phyloP scores from a whole-genome alignment of 2,797 vertebrate genomes.

The Gorsachius magnificus region DNA sequence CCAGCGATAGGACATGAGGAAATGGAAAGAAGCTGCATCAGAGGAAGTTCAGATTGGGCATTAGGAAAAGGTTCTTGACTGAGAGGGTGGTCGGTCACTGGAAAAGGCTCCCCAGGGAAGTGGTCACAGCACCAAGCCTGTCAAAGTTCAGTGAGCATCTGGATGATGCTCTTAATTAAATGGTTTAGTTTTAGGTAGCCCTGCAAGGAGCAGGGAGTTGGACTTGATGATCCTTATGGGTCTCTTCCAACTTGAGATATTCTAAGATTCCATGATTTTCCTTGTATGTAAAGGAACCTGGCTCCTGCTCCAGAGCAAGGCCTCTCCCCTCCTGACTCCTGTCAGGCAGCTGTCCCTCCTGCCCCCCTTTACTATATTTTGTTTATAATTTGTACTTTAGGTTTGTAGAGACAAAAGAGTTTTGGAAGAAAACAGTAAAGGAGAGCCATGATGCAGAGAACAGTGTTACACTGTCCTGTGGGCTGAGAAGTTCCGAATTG shows the following conservation, averaged over 20 bases:
- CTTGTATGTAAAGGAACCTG: not conserved
- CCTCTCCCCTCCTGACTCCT: not conserved
- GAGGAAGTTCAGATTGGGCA: not conserved
- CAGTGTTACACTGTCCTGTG: not conserved
- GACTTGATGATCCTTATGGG: not conserved
- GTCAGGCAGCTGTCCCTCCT: not conserved
- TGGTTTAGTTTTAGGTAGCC: not conserved
- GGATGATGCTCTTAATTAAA: not conserved
- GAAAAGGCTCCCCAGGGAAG: not conserved
- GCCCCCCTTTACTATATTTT: not conserved
- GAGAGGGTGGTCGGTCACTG: not conserved
- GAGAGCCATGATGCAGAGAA: not conserved
- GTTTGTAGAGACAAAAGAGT: not conserved
- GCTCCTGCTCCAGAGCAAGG: not conserved
- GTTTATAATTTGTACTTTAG: not conserved
- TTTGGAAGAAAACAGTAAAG: not conserved
- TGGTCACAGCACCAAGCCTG: not conserved
- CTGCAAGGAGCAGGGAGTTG: not conserved
- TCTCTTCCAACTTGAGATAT: not conserved
- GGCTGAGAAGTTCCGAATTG: not conserved
- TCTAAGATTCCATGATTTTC: not conserved
- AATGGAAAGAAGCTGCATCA: not conserved
- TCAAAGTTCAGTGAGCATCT: not conserved
- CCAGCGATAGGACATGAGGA: fast-evolving
- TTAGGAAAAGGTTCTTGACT: not conserved